Evolutionary conservation across 2,888 invertebrate species (phyloP), one percentile per base, ranked within the genome.

Genomic region (Eupeodes luniger): DNA sequence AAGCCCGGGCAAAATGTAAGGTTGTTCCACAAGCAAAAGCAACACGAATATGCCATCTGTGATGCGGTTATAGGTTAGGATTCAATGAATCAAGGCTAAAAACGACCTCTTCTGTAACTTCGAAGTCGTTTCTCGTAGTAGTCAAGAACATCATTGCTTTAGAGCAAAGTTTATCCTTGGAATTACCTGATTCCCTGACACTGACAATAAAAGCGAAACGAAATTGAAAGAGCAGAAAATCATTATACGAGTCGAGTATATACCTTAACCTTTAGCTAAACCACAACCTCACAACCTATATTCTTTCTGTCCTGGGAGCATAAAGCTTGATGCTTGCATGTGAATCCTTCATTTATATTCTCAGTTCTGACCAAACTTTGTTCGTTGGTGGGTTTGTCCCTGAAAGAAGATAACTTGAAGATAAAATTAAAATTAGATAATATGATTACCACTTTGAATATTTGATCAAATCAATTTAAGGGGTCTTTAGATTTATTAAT

Each of bases 151-250:
- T 36, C 36, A 66, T 1, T 66, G 55, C 44, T 76, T 53, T 11
- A 55, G 59, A 53, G 16, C 82, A 62, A 19, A 40, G 40, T 40
- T 69, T 83, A 76, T 74, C 83, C 66, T 80, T 59, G 16, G 78
- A 81, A 81, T 85, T 88, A 88, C 88, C 88, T 88, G 88, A 85
- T 88, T 78, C 84, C 81, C 81, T 84, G 88, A 88, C 88, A 88
- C 81, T 84, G 88, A 88, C 88, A 88, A 85, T 85, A 88, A 88
- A 85, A 88, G 81, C 84, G 66, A 85, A 84, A 81, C 77, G 67
- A 76, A 77, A 75, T 77, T 66, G 72, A 84, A 72, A 81, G 88
- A 81, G 88, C 78, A 85, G 44, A 81, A 85, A 88, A 88, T 87
- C 88, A 87, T 87, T 80, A 84, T 78, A 59, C 16, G 40, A 40